Conservation (phyloP, 2,113 vertebrate genomes). For the Mystacornis crossleyi region DNA sequence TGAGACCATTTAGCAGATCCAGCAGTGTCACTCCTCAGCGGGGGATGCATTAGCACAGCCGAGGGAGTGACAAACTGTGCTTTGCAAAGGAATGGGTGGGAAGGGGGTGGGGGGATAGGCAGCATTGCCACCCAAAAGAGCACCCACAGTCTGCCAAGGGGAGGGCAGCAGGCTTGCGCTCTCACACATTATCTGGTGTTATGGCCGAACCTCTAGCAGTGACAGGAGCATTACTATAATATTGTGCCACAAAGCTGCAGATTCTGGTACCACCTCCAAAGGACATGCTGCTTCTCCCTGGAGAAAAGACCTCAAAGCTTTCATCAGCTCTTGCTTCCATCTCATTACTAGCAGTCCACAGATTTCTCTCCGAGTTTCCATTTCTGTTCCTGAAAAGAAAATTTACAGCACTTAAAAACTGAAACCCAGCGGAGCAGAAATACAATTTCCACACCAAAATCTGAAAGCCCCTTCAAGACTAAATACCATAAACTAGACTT, state of each 20-base stretch:
- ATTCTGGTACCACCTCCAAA: not conserved
- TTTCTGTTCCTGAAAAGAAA: conserved; percentile 23
- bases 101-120: not conserved
- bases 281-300: not conserved
- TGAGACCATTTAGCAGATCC: not conserved
- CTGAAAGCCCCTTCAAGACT: not conserved
- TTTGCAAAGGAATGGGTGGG: not conserved
- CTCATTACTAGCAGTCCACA: not conserved
- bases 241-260: not conserved
- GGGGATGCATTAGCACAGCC: not conserved
- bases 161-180: not conserved
- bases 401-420: not conserved
- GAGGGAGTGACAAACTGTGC: not conserved
- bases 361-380: not conserved
- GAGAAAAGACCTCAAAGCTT: not conserved
- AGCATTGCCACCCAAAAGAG: not conserved
- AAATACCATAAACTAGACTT: not conserved
- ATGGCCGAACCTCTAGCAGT: not conserved
- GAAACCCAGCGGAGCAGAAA: not conserved
- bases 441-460: not conserved
- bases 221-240: not conserved
- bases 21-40: not conserved
- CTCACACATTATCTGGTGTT: not conserved
- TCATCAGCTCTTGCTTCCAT: not conserved
- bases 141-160: not conserved